These are phyloP conservation scores for Rhaphigaster nebulosa DNA, from an alignment of 2,888 invertebrate species.

Conservation along the genomic window DNA sequence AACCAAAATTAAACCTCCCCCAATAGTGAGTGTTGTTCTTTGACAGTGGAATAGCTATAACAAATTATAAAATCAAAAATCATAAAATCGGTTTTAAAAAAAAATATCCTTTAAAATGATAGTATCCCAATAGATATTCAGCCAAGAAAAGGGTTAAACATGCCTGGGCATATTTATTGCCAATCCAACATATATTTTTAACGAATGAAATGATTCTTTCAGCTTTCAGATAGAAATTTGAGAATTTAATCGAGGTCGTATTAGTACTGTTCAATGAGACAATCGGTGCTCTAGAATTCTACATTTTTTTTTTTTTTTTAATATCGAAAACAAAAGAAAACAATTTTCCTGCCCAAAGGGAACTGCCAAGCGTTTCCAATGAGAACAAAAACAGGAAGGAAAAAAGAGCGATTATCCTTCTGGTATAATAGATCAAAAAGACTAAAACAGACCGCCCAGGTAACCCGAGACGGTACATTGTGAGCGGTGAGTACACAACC, in stretches of 20 bases:
- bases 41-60: too few relatives aligned
- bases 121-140: too few relatives aligned
- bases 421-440: conserved; percentile 27
- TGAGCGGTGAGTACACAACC: background rate
- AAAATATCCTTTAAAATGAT: too few relatives aligned
- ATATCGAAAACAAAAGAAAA: conserved; percentile 30
- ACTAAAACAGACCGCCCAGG: conserved; percentile 58
- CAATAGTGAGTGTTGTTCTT: too few relatives aligned
- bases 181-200: too few relatives aligned
- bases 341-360: background rate
- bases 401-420: conserved; percentile 4
- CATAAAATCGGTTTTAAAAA: too few relatives aligned
- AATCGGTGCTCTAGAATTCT: background rate
- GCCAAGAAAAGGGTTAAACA: too few relatives aligned
- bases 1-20: too few relatives aligned
- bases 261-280: background rate
- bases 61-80: too few relatives aligned
- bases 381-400: background rate
- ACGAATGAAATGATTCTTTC: too few relatives aligned
- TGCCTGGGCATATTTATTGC: too few relatives aligned
- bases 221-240: background rate
- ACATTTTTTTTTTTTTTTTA: conserved; percentile 11
- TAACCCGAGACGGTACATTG: conserved; percentile 51
- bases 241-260: background rate
- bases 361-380: conserved; percentile 20